phyloP scores from a whole-genome alignment of 2,888 invertebrate species.

The Troilus luridus region DNA sequence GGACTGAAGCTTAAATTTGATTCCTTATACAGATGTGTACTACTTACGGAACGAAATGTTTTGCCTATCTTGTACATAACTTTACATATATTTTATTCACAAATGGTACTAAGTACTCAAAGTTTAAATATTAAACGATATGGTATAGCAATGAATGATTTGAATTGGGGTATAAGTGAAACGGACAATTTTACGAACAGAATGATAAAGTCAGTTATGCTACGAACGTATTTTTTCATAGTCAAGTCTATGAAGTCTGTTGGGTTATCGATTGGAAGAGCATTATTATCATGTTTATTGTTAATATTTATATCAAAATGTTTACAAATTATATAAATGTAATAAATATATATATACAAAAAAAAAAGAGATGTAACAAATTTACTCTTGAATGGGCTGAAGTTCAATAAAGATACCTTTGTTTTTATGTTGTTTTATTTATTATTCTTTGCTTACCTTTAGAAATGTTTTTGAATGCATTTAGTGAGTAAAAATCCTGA shows the following conservation, averaged over 20 bases:
- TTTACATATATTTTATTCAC: conserved; percentile 26
- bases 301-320: conserved; percentile 48
- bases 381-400: conserved; percentile 40
- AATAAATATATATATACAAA: conserved; percentile 47
- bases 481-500: not conserved
- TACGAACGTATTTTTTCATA: conserved; percentile 23
- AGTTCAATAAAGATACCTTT: conserved; percentile 44
- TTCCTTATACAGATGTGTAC: not conserved
- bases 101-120: conserved; percentile 38
- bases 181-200: not conserved
- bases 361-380: conserved; percentile 5
- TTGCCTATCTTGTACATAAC: conserved; percentile 34
- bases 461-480: not conserved
- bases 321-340: conserved; percentile 43
- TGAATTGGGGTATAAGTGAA: not conserved
- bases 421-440: not conserved
- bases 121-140: not conserved
- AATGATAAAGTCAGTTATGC: not conserved
- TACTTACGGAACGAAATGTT: conserved; percentile 28
- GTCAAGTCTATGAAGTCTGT: not conserved
- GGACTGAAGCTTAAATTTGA: not conserved
- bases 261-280: conserved; percentile 3
- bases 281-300: conserved; percentile 43
- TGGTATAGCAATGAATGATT: not conserved
- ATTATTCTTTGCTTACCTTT: not conserved